Percentiles rank a stretch among this genome's conserved stretches.
These are phyloP conservation scores for Elephantulus edwardii DNA, from an alignment of 2,113 vertebrate genomes.

Conservation along the genomic window DNA sequence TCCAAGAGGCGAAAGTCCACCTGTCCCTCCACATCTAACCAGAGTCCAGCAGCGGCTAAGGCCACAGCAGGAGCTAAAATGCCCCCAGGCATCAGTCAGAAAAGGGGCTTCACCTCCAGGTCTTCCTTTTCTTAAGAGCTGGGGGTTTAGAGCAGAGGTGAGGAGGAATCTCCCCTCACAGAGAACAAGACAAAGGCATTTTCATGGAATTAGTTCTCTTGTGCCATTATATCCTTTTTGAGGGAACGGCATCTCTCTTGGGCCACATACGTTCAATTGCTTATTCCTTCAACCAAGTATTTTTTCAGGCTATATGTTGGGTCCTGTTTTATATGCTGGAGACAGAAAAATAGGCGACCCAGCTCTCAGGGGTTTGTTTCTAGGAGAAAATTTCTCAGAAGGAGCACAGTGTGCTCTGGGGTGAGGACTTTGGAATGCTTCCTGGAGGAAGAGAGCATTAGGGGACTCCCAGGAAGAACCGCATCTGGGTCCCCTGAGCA, in stretches of 20 bases:
- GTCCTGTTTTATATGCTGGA: neutral
- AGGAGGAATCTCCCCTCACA: neutral
- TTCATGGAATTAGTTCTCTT: neutral
- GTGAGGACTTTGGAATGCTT: neutral
- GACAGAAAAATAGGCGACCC: neutral
- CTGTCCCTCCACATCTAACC: neutral
- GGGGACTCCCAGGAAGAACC: neutral
- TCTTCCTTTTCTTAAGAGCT: neutral
- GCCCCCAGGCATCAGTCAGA: neutral
- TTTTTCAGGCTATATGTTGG: neutral
- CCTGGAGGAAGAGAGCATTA: neutral
- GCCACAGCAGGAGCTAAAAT: no score
- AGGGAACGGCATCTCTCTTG: neutral
- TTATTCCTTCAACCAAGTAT: neutral
- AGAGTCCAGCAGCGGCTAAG: neutral
- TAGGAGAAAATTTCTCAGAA: no score
- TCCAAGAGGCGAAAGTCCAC: neutral
- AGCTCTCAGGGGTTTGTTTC: neutral
- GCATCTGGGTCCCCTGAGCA: accelerated
- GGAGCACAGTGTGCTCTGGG: neutral
- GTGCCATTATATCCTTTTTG: neutral
- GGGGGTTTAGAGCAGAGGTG: no score
- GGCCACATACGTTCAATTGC: neutral
- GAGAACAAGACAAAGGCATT: neutral
- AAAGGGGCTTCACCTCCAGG: neutral